A percentile compares a stretch with the other conserved stretches of the same genome.
phyloP scores from a whole-genome alignment of 2,797 vertebrate genomes.

The Pangasius djambal region DNA sequence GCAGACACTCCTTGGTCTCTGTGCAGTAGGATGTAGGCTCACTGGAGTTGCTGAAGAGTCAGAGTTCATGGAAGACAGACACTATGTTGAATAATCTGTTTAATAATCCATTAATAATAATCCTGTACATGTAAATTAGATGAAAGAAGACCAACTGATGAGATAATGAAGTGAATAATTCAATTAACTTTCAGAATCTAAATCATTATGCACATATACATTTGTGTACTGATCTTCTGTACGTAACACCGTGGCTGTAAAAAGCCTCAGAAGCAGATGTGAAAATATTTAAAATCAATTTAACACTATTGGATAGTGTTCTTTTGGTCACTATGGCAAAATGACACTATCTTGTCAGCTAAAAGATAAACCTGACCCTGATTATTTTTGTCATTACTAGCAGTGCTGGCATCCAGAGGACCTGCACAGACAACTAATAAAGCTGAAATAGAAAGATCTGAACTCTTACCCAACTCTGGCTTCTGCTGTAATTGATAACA shows the following conservation, averaged over 20 bases:
- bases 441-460: background rate
- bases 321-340: background rate
- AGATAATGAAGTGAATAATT: background rate
- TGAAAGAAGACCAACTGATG: background rate
- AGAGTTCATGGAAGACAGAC: background rate
- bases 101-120: background rate
- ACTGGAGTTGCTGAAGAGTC: constrained; percentile 64
- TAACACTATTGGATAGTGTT: background rate
- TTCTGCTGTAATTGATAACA: constrained; percentile 68
- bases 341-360: no score
- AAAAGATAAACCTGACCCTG: background rate
- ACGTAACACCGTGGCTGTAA: background rate
- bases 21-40: constrained; percentile 55
- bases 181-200: background rate
- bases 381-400: background rate
- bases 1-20: constrained; percentile 72
- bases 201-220: background rate
- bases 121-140: background rate
- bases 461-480: constrained; percentile 72
- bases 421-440: background rate
- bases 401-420: no score
- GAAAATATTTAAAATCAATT: no score
- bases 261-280: background rate
- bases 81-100: background rate
- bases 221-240: background rate